Conservation (phyloP, 2,113 vertebrate genomes). For the Colossoma macropomum region DNA sequence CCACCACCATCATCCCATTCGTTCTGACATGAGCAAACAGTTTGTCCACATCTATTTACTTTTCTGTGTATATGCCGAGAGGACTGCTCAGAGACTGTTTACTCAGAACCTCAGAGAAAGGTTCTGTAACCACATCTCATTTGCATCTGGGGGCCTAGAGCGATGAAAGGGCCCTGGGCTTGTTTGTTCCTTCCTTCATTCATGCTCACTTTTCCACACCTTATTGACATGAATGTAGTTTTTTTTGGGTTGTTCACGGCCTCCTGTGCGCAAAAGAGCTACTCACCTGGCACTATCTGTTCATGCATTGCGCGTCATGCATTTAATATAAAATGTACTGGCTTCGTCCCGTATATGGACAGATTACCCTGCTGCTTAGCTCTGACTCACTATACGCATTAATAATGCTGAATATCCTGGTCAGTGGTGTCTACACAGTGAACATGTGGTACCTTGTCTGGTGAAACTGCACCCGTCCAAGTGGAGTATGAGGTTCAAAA, state of each 20-base stretch:
- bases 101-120: background rate
- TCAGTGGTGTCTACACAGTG: background rate
- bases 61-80: background rate
- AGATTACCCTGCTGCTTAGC: background rate
- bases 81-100: constrained; percentile 22
- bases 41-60: background rate
- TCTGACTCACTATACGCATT: background rate
- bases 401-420: background rate
- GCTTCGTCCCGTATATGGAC: constrained; percentile 3
- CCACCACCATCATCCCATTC: background rate
- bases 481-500: background rate
- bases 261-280: constrained; percentile 7
- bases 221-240: constrained; percentile 13
- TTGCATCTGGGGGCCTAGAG: background rate
- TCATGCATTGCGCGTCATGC: background rate
- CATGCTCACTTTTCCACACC: background rate
- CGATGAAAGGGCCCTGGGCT: background rate
- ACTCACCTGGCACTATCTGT: background rate
- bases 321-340: background rate
- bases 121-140: background rate
- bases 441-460: constrained; percentile 1
- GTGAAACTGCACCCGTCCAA: background rate
- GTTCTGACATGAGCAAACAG: background rate
- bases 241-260: background rate
- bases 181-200: background rate